phyloP scores from a whole-genome alignment of 2,113 vertebrate species.

The Beaufortia kweichowensis region DNA sequence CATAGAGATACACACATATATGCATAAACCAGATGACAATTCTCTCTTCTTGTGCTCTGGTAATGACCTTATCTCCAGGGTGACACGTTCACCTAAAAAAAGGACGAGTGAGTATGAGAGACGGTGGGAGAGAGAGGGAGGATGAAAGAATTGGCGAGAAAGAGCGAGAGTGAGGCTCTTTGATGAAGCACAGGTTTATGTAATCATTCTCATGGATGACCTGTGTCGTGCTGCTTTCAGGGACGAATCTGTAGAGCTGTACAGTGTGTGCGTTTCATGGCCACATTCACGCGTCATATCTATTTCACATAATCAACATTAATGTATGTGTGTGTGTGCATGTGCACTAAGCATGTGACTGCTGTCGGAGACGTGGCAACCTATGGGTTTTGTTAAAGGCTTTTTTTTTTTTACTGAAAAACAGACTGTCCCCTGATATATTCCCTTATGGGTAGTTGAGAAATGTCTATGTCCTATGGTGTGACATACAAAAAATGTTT shows the following conservation, averaged over 20 bases:
- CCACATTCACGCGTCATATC: not conserved
- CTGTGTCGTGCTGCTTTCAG: conserved; percentile 45
- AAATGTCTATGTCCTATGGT: too few relatives aligned
- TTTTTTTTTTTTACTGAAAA: too few relatives aligned
- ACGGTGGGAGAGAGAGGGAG: not conserved
- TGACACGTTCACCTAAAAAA: conserved; percentile 21
- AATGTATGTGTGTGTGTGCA: conserved; percentile 42
- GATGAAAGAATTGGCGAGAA: conserved; percentile 15
- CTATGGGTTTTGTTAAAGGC: too few relatives aligned
- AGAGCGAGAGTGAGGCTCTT: conserved; percentile 18
- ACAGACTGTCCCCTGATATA: too few relatives aligned
- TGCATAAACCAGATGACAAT: conserved; percentile 13
- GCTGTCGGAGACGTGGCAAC: too few relatives aligned
- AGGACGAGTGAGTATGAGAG: conserved; percentile 22
- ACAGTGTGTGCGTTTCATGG: conserved; percentile 32
- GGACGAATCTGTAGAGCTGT: conserved; percentile 51
- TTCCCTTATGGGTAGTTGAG: too few relatives aligned
- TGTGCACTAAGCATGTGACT: conserved; percentile 21
- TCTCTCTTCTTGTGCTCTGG: not conserved
- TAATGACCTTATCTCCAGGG: conserved; percentile 29
- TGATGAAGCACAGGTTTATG: conserved; percentile 55
- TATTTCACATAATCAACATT: not conserved
- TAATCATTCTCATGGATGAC: conserved; percentile 60
- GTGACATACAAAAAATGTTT: too few relatives aligned
- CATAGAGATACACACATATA: conserved; percentile 29